Percentiles rank a stretch among this genome's conserved stretches.
Evolutionary conservation across 2,113 vertebrate genomes (phyloP).

Genomic region (Benitochromis conjunctus): DNA sequence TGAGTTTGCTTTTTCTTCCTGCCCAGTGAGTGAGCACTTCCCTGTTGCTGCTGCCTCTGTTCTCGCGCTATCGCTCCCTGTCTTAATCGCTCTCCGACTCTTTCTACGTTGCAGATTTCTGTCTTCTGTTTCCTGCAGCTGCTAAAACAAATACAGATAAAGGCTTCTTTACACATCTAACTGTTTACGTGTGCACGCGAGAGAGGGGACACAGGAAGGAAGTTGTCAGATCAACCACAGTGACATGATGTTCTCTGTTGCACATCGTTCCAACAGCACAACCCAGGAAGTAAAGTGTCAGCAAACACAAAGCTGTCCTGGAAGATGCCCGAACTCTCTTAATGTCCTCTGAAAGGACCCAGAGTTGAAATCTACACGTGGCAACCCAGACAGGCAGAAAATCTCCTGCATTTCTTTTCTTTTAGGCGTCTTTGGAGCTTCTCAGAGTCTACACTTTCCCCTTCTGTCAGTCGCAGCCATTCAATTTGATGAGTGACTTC

Average conservation of each 20-base stretch:
- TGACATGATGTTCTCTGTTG: slow-evolving; percentile 2
- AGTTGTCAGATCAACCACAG: slow-evolving; percentile 49
- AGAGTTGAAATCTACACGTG: not conserved
- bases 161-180: not conserved
- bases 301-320: not conserved
- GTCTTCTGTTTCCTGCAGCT: slow-evolving; percentile 25
- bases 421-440: not conserved
- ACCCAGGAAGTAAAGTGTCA: slow-evolving; percentile 20
- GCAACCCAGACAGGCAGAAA: not conserved
- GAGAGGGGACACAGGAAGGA: slow-evolving; percentile 44
- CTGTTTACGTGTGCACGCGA: not conserved
- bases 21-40: slow-evolving; percentile 1
- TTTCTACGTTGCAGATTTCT: not conserved
- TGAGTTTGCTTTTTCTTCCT: slow-evolving; percentile 46
- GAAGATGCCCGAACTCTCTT: not conserved
- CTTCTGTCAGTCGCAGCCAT: not conserved
- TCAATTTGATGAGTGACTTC: not conserved
- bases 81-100: not conserved
- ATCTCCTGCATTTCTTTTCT: not conserved
- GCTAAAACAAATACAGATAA: slow-evolving; percentile 21
- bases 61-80: not conserved
- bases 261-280: slow-evolving; percentile 5
- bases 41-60: not conserved
- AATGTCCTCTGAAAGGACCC: not conserved
- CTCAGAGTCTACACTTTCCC: not conserved